Evolutionary conservation across 2,797 vertebrate genomes (phyloP).

Genomic region (Peromyscus nudipes): DNA sequence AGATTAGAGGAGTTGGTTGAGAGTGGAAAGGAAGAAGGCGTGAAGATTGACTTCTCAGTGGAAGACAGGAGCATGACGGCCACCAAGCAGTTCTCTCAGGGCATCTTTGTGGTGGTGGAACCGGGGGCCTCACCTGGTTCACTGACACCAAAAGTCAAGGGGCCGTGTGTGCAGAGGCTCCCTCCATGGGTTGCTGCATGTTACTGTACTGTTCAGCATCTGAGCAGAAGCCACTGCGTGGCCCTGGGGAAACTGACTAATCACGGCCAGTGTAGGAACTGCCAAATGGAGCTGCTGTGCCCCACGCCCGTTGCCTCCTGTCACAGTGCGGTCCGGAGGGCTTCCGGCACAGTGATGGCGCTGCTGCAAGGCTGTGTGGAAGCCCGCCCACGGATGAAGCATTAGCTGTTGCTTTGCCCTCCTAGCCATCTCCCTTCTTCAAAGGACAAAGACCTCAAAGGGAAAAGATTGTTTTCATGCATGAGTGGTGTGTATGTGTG

Average conservation of each 20-base stretch:
- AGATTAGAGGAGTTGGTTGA: background rate
- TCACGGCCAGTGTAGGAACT: constrained; percentile 96
- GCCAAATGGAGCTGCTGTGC: constrained; percentile 93
- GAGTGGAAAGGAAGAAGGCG: background rate
- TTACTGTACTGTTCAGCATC: constrained; percentile 92
- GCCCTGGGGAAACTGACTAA: constrained; percentile 94
- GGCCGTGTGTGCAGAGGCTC: constrained; percentile 91
- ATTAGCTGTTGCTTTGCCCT: constrained; percentile 69
- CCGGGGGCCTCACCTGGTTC: constrained; percentile 96
- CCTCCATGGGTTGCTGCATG: constrained; percentile 96
- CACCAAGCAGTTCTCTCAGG: constrained; percentile 93
- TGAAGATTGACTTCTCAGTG: constrained; percentile 94
- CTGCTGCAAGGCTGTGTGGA: constrained; percentile 93
- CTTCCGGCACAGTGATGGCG: constrained; percentile 95
- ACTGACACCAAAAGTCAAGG: constrained; percentile 93
- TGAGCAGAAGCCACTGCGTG: constrained; percentile 94
- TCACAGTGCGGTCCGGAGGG: constrained; percentile 93
- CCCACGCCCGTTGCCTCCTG: constrained; percentile 93
- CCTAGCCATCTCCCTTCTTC: background rate
- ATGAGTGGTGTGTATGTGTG: background rate
- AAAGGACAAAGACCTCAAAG: constrained; percentile 79
- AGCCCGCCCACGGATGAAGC: constrained; percentile 96
- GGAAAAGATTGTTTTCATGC: constrained; percentile 68
- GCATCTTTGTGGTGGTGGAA: constrained; percentile 96
- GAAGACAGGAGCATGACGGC: constrained; percentile 95